These are phyloP conservation scores for Columba guinea DNA, from an alignment of 2,797 vertebrate genomes.

Conservation along the genomic window DNA sequence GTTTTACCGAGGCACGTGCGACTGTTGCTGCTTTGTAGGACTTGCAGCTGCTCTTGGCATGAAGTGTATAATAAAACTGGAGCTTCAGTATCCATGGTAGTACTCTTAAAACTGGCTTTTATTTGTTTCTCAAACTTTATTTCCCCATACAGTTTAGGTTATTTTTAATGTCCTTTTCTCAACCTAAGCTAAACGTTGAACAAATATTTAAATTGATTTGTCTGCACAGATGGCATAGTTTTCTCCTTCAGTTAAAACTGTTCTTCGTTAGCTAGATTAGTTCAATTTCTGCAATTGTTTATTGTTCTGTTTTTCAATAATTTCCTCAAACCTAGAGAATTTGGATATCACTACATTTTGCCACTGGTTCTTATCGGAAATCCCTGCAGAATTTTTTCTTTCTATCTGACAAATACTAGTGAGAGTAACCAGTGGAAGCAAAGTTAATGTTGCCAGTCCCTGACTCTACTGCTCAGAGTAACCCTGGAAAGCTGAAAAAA, in stretches of 20 bases:
- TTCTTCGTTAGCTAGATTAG: neutral
- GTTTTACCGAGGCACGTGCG: neutral
- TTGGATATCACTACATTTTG: neutral
- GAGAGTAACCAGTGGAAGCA: neutral
- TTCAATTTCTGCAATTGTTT: neutral
- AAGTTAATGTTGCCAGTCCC: neutral
- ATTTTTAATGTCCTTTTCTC: neutral
- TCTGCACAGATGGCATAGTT: neutral
- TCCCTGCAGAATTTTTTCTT: neutral
- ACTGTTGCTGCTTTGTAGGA: neutral
- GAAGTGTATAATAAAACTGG: neutral
- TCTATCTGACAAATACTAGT: neutral
- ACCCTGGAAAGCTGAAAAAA: neutral
- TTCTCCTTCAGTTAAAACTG: neutral
- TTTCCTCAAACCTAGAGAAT: neutral
- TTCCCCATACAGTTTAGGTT: neutral
- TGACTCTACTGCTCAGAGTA: neutral
- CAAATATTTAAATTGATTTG: neutral
- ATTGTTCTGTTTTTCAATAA: neutral
- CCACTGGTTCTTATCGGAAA: neutral
- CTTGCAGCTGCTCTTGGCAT: neutral
- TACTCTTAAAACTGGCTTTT: neutral
- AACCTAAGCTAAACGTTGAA: neutral
- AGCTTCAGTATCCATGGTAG: neutral
- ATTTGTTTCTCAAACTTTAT: neutral